Evolutionary conservation across 2,797 vertebrate species (phyloP).

Genomic region (Parauchenoglanis punctatus): DNA sequence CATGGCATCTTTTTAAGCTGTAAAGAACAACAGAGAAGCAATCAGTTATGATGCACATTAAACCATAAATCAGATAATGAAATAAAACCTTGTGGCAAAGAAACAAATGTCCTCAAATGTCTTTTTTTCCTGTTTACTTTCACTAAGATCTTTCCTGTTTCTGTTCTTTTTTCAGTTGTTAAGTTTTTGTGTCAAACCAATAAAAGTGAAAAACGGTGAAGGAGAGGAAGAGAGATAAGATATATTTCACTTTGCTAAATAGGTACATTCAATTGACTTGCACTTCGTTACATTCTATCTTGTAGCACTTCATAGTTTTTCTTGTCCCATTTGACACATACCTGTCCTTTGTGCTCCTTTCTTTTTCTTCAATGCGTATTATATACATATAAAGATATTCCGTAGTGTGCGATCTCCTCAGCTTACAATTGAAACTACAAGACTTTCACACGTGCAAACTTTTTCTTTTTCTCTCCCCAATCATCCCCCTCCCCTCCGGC

Average conservation of each 20-base stretch:
- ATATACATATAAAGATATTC: constrained; percentile 15
- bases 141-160: not conserved
- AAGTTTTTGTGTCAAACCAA: not conserved
- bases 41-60: constrained; percentile 6
- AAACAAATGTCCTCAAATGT: not conserved
- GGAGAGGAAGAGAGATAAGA: constrained; percentile 13
- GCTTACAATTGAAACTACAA: constrained; percentile 49
- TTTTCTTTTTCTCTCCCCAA: constrained; percentile 29
- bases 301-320: constrained; percentile 27
- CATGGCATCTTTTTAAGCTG: constrained; percentile 54
- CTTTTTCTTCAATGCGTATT: constrained; percentile 53
- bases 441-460: constrained; percentile 43
- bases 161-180: not conserved
- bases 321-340: constrained; percentile 32
- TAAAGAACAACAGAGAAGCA: constrained; percentile 14
- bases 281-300: constrained; percentile 25
- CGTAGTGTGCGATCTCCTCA: constrained; percentile 38
- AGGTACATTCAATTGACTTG: not conserved
- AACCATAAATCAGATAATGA: not conserved
- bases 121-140: not conserved
- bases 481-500: not conserved
- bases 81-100: not conserved
- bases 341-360: constrained; percentile 27
- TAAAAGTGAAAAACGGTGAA: constrained; percentile 14
- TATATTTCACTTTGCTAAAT: not conserved